Evolutionary conservation across 1,140 invertebrate species (phyloP), one percentile per base, ranked within the genome.

Genomic region (Aphelinus certus): DNA sequence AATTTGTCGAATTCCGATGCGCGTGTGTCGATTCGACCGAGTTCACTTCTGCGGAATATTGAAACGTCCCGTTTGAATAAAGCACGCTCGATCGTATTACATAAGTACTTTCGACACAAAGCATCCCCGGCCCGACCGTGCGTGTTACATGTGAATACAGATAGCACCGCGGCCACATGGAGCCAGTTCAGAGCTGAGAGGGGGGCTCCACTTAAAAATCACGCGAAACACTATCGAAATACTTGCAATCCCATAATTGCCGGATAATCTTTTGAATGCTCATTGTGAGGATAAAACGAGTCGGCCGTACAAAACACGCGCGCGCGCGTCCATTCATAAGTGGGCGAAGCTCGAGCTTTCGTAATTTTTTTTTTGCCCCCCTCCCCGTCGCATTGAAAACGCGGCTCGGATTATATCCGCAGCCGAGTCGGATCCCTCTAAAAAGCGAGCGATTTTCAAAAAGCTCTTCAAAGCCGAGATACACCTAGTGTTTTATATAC

Each of bases 361-460:
- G 48, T 2, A 56, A 60, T 69, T 75, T 74, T 73, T 63, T 75
- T 58, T 70, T 57, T 26, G 26, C 26, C 26, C 26, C 26, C 26
- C 26, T 26, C 26, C 26, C 26, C 26, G 26, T 26, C 26, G 26
- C 26, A 26, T 26, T 26, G 26, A 26, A 26, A 26, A 26, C n/a
- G 55, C 3, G 9, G 46, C 4, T 56, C 55, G 49, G 53, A 9
- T 48, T 49, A 48, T 65, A 66, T 60, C 26, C 26, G 26, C 26
- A 0, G 26, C 26, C 26, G 26, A 26, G 26, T 26, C 51, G 49
- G 67, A 76, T 71, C 65, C 67, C 66, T 10, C 58, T 57, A 76
- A 67, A 76, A 67, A 68, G 68, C 68, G 66, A 66, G 5, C 62
- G 58, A 75, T 75, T 71, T 71, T 65, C 61, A 71, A 75, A 75